Base-by-base conservation (phyloP, 2,113 vertebrate genomes). In the Triplophysa rosa region DNA sequence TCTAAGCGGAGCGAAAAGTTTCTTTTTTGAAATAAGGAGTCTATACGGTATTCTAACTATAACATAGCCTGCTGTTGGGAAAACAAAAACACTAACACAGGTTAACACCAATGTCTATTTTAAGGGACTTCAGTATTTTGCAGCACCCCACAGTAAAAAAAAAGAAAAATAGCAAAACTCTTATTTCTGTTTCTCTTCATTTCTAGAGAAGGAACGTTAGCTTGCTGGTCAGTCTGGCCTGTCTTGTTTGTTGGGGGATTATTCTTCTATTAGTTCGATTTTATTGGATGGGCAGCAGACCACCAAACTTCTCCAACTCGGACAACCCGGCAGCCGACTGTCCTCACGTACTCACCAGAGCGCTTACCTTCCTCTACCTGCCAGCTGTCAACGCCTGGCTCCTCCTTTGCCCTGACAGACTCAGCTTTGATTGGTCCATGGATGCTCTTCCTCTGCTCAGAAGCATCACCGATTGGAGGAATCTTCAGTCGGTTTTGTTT, bases 391-490 rank as follows among this genome's bases (percentile, higher is more conserved):
- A 99, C 88, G 91, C 95, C 65, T 98, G 97, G 96, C 93, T 99
- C 70, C 91, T 99, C 82, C 89, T 99, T n/a, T 99, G 95, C 89
- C 98, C 98, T 0, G 92, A 97, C 87, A 97, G 90, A 0, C 96
- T 99, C 82, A 99, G 98, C 89, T 99, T 99, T 85, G 98, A 99
- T 86, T 99, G 98, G 97, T 99, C 98, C 8, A 99, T 99, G 98
- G 98, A 99, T 78, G 95, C 98, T 0, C 89, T 99, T 90, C 97
- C 97, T 88, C 90, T 99, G 85, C 90, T 99, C 85, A 94, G 92
- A 91, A 89, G 89, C 66, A 4, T 95, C 21, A 87, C 89, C 0
- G 98, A 99, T 71, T 95, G 93, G 94, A 95, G 96, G 90, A 99
- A 98, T 86, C 67, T 95, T 70, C 93, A 95, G 81, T 96, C 95